phyloP scores from a whole-genome alignment of 1,140 invertebrate species.

The Caenorhabditis latens region DNA sequence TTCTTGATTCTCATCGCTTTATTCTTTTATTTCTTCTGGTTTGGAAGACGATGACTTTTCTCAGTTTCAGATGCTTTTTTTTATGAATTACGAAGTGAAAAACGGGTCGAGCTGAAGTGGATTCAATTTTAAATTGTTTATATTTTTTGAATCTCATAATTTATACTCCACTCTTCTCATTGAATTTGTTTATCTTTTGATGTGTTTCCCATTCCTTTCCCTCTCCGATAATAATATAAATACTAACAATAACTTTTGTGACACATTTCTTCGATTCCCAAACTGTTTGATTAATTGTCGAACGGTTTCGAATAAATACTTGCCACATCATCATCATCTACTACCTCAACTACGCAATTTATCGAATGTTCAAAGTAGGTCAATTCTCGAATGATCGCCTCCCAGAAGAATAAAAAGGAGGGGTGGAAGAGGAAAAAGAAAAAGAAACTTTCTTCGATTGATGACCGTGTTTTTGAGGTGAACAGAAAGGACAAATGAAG shows the following conservation, averaged over 20 bases:
- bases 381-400: slow-evolving; percentile 36
- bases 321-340: slow-evolving; percentile 7
- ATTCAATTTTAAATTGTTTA: not conserved
- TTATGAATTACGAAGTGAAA: not conserved
- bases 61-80: not conserved
- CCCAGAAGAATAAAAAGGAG: not conserved
- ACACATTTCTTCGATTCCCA: not conserved
- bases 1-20: slow-evolving; percentile 35
- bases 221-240: slow-evolving; percentile 1
- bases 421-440: slow-evolving; percentile 14
- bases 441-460: slow-evolving; percentile 28
- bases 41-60: slow-evolving; percentile 10
- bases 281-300: slow-evolving; percentile 44
- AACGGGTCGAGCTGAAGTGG: not conserved
- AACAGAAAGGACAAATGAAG: slow-evolving; percentile 6
- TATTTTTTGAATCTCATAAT: not conserved
- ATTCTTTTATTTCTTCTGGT: slow-evolving; percentile 45
- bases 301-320: slow-evolving; percentile 49
- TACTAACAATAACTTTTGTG: slow-evolving; percentile 16
- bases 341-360: slow-evolving; percentile 8
- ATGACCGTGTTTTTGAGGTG: slow-evolving; percentile 47
- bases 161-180: not conserved
- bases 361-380: slow-evolving; percentile 28
- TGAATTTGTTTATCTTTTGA: slow-evolving; percentile 38
- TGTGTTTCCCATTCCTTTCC: not conserved